phyloP scores from a whole-genome alignment of 2,888 invertebrate genomes.

The Meiosimyza decipiens region DNA sequence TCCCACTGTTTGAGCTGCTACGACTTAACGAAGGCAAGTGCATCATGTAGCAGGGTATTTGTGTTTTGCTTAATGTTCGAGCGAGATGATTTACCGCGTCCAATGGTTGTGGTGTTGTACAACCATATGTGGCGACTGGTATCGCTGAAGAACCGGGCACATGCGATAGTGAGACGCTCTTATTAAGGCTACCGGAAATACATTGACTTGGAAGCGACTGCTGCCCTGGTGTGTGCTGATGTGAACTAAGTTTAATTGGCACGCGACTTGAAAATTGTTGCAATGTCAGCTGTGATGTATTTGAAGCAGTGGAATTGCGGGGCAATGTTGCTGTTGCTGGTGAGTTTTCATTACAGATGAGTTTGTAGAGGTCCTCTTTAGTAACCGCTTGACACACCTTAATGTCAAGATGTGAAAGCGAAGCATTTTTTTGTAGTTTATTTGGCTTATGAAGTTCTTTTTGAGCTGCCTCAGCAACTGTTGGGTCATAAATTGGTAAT shows the following conservation, averaged over 20 bases:
- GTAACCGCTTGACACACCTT: conserved; percentile 65
- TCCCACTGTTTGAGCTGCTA: conserved; percentile 65
- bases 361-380: conserved; percentile 65
- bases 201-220: neutral
- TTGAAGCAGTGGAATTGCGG: neutral
- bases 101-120: neutral
- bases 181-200: conserved; percentile 51
- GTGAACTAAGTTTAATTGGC: conserved; percentile 52
- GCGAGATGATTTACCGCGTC: conserved; percentile 41
- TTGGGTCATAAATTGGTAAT: conserved; percentile 61
- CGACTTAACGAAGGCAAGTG: conserved; percentile 62
- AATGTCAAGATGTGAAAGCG: conserved; percentile 64
- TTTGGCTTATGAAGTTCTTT: conserved; percentile 56
- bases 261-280: conserved; percentile 51
- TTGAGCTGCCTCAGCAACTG: conserved; percentile 62
- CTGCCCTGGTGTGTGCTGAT: conserved; percentile 11
- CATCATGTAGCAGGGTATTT: conserved; percentile 66
- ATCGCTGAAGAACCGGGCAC: conserved; percentile 51
- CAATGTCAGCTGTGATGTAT: neutral
- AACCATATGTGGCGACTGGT: conserved; percentile 16
- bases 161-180: conserved; percentile 64
- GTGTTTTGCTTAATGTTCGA: conserved; percentile 60
- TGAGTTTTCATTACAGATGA: conserved; percentile 64
- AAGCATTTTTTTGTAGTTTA: conserved; percentile 64
- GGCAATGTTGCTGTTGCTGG: conserved; percentile 43